Evolutionary conservation across 1,140 invertebrate species (phyloP), one percentile per base, ranked within the genome.

Genomic region (Drosophila azteca): DNA sequence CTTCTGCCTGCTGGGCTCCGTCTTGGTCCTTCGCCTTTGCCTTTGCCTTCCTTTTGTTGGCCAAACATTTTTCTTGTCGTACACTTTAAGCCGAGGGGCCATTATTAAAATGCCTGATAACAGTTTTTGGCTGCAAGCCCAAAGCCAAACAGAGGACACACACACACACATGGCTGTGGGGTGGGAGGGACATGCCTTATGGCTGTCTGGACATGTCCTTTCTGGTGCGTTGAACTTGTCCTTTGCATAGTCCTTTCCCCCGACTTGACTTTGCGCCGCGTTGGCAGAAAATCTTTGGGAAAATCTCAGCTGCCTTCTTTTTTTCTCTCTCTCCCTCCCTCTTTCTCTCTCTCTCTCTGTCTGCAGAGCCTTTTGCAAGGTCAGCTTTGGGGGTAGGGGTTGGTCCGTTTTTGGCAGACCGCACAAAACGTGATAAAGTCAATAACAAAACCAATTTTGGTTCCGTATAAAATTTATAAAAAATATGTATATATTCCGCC

Each of bases 81-180:
- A 85, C 81, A 85, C 81, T 85, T 85, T 85, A 85, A 85, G 81
- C 81, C 70, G 81, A 20, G 17, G 17, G 77, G 31, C 82, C 81
- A 85, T 87, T 85, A 85, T 85, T 87, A 87, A 85, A 88, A 87
- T 88, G 76, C 63, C 83, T 75, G 83, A 87, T 88, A 87, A 85
- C 77, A 87, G 84, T 85, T 85, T 39, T 81, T 69, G 62, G 81
- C 78, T 87, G 78, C 78, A 87, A 87, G 75, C 79, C 61, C 49
- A 82, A 87, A 87, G 75, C 72, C 82, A 87, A 87, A 78, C 79
- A 88, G 59, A 82, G 61, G 70, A 70, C 64, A 58, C 39, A 64
- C 64, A 55, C 29, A n/a, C 69, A 53, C 50, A 62, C 55, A 87
- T 67, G 65, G 66, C 65, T 74, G 69, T 69, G 55, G 49, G 53